These are phyloP conservation scores for Nanorana parkeri DNA, from an alignment of 2,113 vertebrate genomes.

Conservation along the genomic window DNA sequence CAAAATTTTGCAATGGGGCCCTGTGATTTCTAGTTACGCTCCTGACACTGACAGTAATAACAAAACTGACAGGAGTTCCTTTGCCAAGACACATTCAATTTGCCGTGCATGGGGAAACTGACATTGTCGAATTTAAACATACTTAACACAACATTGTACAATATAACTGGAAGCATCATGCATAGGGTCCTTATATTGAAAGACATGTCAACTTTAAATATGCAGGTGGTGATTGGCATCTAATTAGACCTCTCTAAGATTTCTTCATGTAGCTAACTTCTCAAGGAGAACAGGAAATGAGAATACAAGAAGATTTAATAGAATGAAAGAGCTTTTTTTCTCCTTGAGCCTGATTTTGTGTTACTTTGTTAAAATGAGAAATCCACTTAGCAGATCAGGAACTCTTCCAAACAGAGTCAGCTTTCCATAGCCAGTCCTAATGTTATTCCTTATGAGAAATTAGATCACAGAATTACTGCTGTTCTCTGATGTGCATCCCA, in stretches of 20 bases:
- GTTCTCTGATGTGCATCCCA: slow-evolving; percentile 31
- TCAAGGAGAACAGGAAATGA: slow-evolving; percentile 48
- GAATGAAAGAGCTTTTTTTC: slow-evolving; percentile 43
- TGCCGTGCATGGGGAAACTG: too few species aligned
- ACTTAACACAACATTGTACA: too few species aligned
- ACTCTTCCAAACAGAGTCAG: slow-evolving; percentile 25
- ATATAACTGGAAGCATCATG: too few species aligned
- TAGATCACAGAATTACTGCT: slow-evolving; percentile 29
- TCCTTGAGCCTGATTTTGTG: slow-evolving; percentile 24
- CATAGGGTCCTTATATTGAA: too few species aligned
- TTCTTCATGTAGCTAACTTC: slow-evolving; percentile 23
- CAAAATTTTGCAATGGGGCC: too few species aligned
- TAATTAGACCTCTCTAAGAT: slow-evolving; percentile 34
- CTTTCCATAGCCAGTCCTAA: slow-evolving; percentile 43
- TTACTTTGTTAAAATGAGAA: slow-evolving; percentile 40
- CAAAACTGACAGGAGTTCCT: too few species aligned
- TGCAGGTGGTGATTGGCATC: background rate
- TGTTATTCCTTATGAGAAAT: slow-evolving; percentile 32
- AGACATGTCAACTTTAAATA: too few species aligned
- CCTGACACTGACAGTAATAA: too few species aligned
- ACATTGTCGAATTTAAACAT: too few species aligned
- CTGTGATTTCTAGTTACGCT: too few species aligned
- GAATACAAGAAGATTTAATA: slow-evolving; percentile 58
- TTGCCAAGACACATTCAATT: too few species aligned
- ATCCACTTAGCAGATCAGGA: slow-evolving; percentile 48